Evolutionary conservation across 2,113 vertebrate genomes (phyloP), one percentile per base, ranked within the genome.

Genomic region (Crotalus tigris): DNA sequence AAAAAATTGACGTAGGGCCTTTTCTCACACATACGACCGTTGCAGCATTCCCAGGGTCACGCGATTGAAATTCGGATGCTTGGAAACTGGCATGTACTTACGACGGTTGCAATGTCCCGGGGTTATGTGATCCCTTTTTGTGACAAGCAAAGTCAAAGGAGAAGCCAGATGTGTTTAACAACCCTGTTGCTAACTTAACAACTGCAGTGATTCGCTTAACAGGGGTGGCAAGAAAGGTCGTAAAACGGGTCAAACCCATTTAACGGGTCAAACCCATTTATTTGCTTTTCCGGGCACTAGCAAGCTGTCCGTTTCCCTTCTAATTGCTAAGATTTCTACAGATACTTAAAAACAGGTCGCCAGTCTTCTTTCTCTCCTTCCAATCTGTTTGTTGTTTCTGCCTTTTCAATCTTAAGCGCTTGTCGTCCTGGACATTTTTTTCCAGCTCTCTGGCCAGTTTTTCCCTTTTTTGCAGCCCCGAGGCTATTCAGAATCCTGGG

Each of bases 11-110:
- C 6, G 0, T 2, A n/a, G 4, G 61, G 13, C 29, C 29, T 1
- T 69, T n/a, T n/a, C 12, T n/a, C 29, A n/a, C 26, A 69, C 61
- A 29, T 29, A 64, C 11, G 4, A 13, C 29, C 11, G 4, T n/a
- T 13, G 29, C 1, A 1, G 26, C 1, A 0, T 29, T 26, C 59
- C 59, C 10, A 61, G 0, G 1, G 29, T 29, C 26, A 1, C 4
- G 11, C 4, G 61, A 69, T 69, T 29, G n/a, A 69, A 15, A 69
- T 69, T 69, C 0, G 12, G n/a, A n/a, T n/a, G n/a, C n/a, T n/a
- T n/a, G n/a, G 26, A 10, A 13, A 64, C 11, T n/a, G 61, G 61
- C 61, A 13, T n/a, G 61, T 11, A n/a, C 13, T n/a, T n/a, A 29
- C 2, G 12, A 69, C 11, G 0, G 61, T 13, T n/a, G 61, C 0